Conservation (phyloP, 2,888 invertebrate genomes). For the Bembecia ichneumoniformis region DNA sequence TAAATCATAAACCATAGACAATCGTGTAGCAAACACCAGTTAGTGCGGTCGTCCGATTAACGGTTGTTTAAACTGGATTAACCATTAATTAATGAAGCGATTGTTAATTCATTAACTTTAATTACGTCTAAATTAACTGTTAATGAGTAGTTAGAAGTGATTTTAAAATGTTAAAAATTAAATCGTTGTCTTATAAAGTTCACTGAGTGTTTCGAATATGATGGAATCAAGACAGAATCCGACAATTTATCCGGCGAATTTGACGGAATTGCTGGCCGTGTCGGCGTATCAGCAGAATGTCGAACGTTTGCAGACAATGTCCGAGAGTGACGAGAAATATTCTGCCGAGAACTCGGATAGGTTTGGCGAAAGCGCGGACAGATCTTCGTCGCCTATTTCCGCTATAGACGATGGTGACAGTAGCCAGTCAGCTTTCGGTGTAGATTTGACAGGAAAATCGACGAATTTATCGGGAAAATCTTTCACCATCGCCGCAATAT, state of each 20-base stretch:
- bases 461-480: constrained; percentile 75
- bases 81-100: constrained; percentile 9
- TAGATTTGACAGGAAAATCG: constrained; percentile 56
- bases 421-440: constrained; percentile 51
- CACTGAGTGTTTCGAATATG: constrained; percentile 22
- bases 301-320: constrained; percentile 29
- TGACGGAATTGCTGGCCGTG: constrained; percentile 46
- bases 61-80: constrained; percentile 12
- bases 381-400: constrained; percentile 46
- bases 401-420: constrained; percentile 53
- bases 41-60: constrained; percentile 27
- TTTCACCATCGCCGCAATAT: constrained; percentile 90
- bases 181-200: background rate
- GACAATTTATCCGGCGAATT: constrained; percentile 45
- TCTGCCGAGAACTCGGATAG: constrained; percentile 26
- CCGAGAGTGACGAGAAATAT: constrained; percentile 39
- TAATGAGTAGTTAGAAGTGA: constrained; percentile 20
- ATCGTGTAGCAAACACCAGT: constrained; percentile 32
- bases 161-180: constrained; percentile 10
- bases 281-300: constrained; percentile 50
- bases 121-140: constrained; percentile 12
- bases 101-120: constrained; percentile 7
- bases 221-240: constrained; percentile 49
- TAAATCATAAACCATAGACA: constrained; percentile 53
- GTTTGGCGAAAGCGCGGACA: constrained; percentile 29